These are phyloP conservation scores for Sminthurinus aureus DNA, from an alignment of 2,888 invertebrate species.

Conservation along the genomic window DNA sequence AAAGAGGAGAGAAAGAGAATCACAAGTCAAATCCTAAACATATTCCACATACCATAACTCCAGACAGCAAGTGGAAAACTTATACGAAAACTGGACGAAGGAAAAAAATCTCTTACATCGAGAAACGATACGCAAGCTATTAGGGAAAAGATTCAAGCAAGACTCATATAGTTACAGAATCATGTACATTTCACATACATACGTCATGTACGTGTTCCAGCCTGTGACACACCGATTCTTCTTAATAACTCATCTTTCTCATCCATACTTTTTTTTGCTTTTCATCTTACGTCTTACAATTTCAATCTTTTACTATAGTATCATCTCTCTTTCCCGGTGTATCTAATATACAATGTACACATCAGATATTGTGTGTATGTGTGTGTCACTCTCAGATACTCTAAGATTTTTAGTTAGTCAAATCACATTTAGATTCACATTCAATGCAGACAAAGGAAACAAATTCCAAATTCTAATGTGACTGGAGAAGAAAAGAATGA, in stretches of 20 bases:
- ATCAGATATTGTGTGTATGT: too few species aligned
- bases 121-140: too few species aligned
- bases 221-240: conserved; percentile 26
- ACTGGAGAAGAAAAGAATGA: not conserved
- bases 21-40: conserved; percentile 3
- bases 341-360: not conserved
- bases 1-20: not conserved
- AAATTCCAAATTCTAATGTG: too few species aligned
- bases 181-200: not conserved
- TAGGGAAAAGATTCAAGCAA: not conserved
- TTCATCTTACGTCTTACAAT: conserved; percentile 39
- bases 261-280: conserved; percentile 20
- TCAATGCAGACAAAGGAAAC: not conserved
- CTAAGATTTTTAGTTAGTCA: not conserved
- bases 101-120: not conserved
- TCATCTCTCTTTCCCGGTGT: conserved; percentile 16
- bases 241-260: conserved; percentile 32
- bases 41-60: too few species aligned
- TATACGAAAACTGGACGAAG: not conserved
- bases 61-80: not conserved
- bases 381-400: too few species aligned
- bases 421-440: not conserved
- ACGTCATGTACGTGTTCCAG: not conserved
- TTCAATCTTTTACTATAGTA: conserved; percentile 31
- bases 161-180: not conserved